Conservation (phyloP, 2,113 vertebrate species). For the Hipposideros armiger region DNA sequence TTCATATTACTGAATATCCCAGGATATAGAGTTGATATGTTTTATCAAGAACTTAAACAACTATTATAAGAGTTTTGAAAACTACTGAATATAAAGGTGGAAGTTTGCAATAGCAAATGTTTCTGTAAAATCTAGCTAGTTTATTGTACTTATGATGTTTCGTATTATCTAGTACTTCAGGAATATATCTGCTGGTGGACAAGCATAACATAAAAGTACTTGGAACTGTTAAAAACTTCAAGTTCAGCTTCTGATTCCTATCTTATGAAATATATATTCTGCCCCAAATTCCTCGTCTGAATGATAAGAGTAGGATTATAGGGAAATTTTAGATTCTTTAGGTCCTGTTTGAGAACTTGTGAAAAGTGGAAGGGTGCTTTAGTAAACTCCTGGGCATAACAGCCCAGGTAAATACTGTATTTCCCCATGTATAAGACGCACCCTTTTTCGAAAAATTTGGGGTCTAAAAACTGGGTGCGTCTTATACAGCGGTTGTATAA, state of each 20-base stretch:
- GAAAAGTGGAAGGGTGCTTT: background rate
- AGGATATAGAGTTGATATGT: background rate
- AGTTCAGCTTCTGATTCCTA: background rate
- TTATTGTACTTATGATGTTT: background rate
- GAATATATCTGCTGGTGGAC: background rate
- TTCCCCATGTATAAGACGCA: too few relatives aligned
- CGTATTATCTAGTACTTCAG: background rate
- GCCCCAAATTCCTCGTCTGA: background rate
- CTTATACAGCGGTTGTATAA: too few relatives aligned
- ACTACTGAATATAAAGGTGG: background rate
- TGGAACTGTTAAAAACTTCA: slow-evolving; percentile 34
- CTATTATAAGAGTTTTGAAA: background rate
- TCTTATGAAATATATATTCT: slow-evolving; percentile 2
- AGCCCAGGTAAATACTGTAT: background rate
- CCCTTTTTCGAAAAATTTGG: too few relatives aligned
- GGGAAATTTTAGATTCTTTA: background rate
- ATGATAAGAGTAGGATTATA: background rate
- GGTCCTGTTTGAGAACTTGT: background rate
- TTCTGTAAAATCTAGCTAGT: background rate
- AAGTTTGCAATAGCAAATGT: background rate
- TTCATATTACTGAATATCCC: background rate
- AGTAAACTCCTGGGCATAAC: background rate
- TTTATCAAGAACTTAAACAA: slow-evolving; percentile 4
- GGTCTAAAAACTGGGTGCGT: too few relatives aligned
- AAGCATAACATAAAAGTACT: background rate